Evolutionary conservation across 2,113 vertebrate species (phyloP).

Genomic region (Chunga burmeisteri): DNA sequence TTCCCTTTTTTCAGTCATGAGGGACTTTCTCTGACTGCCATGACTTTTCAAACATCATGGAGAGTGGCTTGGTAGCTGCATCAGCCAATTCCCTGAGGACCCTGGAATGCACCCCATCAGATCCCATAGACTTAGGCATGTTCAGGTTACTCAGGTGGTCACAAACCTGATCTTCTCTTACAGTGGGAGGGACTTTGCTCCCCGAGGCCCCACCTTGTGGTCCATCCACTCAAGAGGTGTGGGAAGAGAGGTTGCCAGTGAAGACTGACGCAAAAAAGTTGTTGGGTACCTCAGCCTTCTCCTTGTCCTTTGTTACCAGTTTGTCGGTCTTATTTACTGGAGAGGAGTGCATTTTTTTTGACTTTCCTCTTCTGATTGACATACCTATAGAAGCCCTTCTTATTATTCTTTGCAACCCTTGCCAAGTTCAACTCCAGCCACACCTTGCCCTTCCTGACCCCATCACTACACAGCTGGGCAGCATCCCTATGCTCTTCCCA

Average conservation of each 20-base stretch:
- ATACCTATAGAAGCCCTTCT: too few relatives aligned
- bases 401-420: not conserved
- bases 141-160: not conserved
- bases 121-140: not conserved
- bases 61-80: too few relatives aligned
- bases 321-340: too few relatives aligned
- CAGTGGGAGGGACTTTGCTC: not conserved
- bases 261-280: too few relatives aligned
- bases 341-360: too few relatives aligned
- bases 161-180: not conserved
- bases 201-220: not conserved
- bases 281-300: too few relatives aligned
- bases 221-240: not conserved
- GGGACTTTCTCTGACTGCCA: not conserved
- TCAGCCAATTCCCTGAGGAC: too few relatives aligned
- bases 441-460: not conserved
- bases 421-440: not conserved
- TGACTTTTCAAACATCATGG: not conserved
- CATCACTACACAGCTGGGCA: not conserved
- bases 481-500: not conserved
- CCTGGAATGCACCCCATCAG: not conserved
- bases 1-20: not conserved
- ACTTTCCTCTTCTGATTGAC: too few relatives aligned
- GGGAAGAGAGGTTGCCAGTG: not conserved
- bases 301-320: too few relatives aligned